Base-by-base conservation (phyloP, 2,888 invertebrate genomes). In the Quadroppia sp. region DNA sequence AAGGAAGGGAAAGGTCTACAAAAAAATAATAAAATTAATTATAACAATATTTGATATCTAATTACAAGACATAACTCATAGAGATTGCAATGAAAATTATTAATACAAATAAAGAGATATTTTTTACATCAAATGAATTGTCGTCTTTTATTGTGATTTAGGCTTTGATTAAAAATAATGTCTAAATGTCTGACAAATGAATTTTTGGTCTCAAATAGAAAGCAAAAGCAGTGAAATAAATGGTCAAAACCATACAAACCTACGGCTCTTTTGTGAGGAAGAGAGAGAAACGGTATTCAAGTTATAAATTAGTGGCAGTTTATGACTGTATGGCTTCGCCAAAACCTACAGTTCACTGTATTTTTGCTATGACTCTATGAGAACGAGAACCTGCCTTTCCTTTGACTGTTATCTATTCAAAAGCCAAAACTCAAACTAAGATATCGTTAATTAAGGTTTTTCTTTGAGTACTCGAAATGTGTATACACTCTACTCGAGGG, bases 271-370 rank as follows among this genome's bases (percentile, higher is more conserved):
- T 50, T 50, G 50, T 50, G 50, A 20, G n/a, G n/a, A 11, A 17
- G 20, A n/a, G n/a, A n/a, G n/a, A n/a, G n/a, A n/a, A 7, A 20
- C 20, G 7, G 50, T 15, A 50, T n/a, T 50, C 6, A 4, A 36
- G 50, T 50, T 50, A 50, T 50, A 50, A 50, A 50, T 50, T 50
- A 50, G 50, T 50, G 20, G n/a, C 20, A 50, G 50, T 50, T 50
- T n/a, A 50, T 50, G 20, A 20, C 50, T 20, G 7, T 50, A 50
- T 15, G 20, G 50, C 17, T 45, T n/a, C n/a, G n/a, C n/a, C n/a
- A n/a, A n/a, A n/a, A n/a, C n/a, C n/a, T n/a, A n/a, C n/a, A n/a
- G n/a, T n/a, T n/a, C n/a, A n/a, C n/a, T n/a, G n/a, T n/a, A n/a
- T n/a, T n/a, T n/a, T n/a, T n/a, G n/a, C n/a, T n/a, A n/a, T n/a